Evolutionary conservation across 1,140 invertebrate genomes (phyloP).

Genomic region (Hestina assimilis): DNA sequence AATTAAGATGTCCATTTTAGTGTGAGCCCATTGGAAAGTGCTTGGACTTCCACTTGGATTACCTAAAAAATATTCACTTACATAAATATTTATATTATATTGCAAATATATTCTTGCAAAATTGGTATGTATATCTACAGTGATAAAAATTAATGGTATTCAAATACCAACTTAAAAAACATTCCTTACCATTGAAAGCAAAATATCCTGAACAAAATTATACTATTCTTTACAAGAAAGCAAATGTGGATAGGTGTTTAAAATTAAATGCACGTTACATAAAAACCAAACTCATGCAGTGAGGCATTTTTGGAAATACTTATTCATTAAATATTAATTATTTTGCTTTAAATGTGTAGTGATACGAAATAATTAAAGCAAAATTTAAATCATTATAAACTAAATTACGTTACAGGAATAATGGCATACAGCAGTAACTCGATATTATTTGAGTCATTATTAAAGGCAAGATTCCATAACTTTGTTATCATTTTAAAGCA

Average conservation of each 20-base stretch:
- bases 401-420: constrained; percentile 2
- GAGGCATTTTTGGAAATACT: constrained; percentile 11
- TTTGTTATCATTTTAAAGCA: constrained; percentile 10
- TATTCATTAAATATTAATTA: constrained; percentile 6
- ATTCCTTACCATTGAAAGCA: constrained; percentile 67
- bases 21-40: constrained; percentile 62
- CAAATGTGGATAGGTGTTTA: constrained; percentile 24
- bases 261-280: constrained; percentile 28
- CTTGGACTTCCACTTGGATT: constrained; percentile 75
- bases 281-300: constrained; percentile 36
- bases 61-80: constrained; percentile 74
- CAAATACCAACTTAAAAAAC: constrained; percentile 46
- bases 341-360: constrained; percentile 5
- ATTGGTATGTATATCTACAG: constrained; percentile 30
- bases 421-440: not conserved
- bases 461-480: constrained; percentile 19
- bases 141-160: constrained; percentile 38
- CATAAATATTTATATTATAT: constrained; percentile 55
- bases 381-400: not conserved
- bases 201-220: constrained; percentile 65
- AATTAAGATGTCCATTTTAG: constrained; percentile 59
- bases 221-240: constrained; percentile 17
- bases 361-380: not conserved
- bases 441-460: not conserved
- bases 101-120: constrained; percentile 17